These are phyloP conservation scores for Ceratoteleas bidentatus DNA, from an alignment of 1,140 invertebrate genomes.

Conservation along the genomic window DNA sequence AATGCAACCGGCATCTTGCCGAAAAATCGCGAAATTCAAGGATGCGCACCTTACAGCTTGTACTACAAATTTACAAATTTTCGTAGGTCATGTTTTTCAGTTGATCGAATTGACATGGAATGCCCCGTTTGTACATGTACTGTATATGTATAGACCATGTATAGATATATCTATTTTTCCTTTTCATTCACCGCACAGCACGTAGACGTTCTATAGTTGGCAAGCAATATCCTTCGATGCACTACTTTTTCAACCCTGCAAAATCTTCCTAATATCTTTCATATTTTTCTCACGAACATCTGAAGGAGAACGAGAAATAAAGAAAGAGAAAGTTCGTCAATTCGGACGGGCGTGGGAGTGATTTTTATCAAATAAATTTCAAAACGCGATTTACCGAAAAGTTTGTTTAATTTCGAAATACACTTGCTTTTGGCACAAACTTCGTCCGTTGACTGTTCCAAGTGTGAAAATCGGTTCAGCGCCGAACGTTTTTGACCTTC, in stretches of 20 bases:
- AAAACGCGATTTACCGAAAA: constrained; percentile 49
- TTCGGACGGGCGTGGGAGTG: constrained; percentile 42
- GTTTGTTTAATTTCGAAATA: constrained; percentile 45
- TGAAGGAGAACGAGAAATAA: constrained; percentile 60
- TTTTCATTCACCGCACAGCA: constrained; percentile 61
- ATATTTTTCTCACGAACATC: constrained; percentile 67
- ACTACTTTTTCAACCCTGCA: constrained; percentile 63
- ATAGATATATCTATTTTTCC: constrained; percentile 59
- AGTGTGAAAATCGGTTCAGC: no score
- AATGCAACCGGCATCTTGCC: neutral
- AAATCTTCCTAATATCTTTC: constrained; percentile 68
- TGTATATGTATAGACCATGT: constrained; percentile 26
- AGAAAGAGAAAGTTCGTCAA: constrained; percentile 65
- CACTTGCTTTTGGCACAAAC: constrained; percentile 5
- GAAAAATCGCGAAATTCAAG: constrained; percentile 7
- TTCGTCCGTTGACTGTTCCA: neutral
- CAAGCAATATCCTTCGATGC: constrained; percentile 63
- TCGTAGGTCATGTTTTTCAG: constrained; percentile 48
- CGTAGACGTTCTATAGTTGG: constrained; percentile 61
- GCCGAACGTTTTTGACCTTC: no score
- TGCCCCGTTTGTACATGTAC: constrained; percentile 38
- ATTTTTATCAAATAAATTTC: constrained; percentile 62
- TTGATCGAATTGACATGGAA: constrained; percentile 59
- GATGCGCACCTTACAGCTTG: constrained; percentile 22
- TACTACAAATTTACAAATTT: constrained; percentile 31